phyloP scores from a whole-genome alignment of 2,797 vertebrate species.

The Emydoidea blandingii region DNA sequence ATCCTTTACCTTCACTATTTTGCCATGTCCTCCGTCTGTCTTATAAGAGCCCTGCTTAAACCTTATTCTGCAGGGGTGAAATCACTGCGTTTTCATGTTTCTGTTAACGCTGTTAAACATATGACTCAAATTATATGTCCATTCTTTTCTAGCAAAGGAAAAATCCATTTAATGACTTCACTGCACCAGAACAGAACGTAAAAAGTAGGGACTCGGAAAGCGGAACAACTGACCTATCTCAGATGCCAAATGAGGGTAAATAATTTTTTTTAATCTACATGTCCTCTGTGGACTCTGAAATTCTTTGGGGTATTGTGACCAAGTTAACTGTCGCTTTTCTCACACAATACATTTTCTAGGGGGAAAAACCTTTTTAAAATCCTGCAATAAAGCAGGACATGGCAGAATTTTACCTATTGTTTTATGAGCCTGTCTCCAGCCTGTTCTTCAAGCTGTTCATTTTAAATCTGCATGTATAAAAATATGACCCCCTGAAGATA shows the following conservation, averaged over 20 bases:
- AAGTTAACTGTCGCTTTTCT: not conserved
- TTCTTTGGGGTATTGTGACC: slow-evolving; percentile 8
- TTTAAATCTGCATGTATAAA: not conserved
- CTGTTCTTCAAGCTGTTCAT: not conserved
- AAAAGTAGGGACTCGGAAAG: slow-evolving; percentile 43
- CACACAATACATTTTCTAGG: not conserved
- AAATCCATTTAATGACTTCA: slow-evolving; percentile 89
- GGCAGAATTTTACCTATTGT: not conserved
- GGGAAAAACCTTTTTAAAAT: not conserved
- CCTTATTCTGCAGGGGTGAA: not conserved
- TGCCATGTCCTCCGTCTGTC: not conserved
- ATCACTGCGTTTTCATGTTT: not conserved
- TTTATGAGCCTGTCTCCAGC: not conserved
- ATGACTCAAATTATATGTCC: not conserved
- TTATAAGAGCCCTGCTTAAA: not conserved
- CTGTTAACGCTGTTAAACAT: not conserved
- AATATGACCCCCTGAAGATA: not conserved
- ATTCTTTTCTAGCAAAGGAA: slow-evolving; percentile 83
- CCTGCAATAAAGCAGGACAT: not conserved
- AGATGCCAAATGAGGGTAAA: slow-evolving; percentile 79
- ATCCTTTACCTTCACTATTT: not conserved
- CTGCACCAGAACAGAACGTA: slow-evolving; percentile 44
- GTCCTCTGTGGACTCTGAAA: slow-evolving; percentile 35
- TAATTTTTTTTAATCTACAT: slow-evolving; percentile 50
- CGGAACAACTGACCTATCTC: slow-evolving; percentile 54